These are phyloP conservation scores for Zosterops pallidus DNA, from an alignment of 2,113 vertebrate species.

Conservation along the genomic window DNA sequence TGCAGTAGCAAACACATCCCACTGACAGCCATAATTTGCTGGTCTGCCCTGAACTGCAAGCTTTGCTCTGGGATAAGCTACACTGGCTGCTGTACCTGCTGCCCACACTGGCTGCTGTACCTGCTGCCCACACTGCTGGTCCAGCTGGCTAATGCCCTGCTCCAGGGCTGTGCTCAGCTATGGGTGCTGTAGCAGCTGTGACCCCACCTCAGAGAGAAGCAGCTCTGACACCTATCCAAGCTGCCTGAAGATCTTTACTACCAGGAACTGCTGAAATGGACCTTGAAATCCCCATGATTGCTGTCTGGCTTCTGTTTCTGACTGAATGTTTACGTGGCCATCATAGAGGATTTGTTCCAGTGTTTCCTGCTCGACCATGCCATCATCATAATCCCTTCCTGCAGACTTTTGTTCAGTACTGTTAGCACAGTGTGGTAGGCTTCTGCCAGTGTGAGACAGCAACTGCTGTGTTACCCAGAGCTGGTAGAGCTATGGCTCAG, in stretches of 20 bases:
- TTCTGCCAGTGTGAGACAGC: neutral
- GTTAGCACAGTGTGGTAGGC: neutral
- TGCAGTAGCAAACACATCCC: neutral
- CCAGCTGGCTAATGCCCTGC: neutral
- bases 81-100: rapidly evolving
- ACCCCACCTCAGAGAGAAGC: neutral
- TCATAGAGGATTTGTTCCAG: neutral
- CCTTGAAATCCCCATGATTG: neutral
- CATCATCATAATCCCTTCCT: neutral
- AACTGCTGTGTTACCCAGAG: neutral
- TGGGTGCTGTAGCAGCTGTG: rapidly evolving
- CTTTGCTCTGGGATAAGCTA: rapidly evolving
- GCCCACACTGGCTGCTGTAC: rapidly evolving
- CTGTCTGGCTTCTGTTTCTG: neutral
- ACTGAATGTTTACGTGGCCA: neutral
- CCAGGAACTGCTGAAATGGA: neutral
- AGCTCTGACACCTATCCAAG: neutral
- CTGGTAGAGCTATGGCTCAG: neutral
- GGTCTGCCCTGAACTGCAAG: neutral
- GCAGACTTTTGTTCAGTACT: neutral
- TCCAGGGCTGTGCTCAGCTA: neutral
- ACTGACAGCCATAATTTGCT: neutral
- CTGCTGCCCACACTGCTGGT: neutral
- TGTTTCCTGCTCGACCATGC: neutral
- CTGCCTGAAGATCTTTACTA: neutral